phyloP scores from a whole-genome alignment of 1,140 invertebrate genomes.

The Tetramorium parvispinum region DNA sequence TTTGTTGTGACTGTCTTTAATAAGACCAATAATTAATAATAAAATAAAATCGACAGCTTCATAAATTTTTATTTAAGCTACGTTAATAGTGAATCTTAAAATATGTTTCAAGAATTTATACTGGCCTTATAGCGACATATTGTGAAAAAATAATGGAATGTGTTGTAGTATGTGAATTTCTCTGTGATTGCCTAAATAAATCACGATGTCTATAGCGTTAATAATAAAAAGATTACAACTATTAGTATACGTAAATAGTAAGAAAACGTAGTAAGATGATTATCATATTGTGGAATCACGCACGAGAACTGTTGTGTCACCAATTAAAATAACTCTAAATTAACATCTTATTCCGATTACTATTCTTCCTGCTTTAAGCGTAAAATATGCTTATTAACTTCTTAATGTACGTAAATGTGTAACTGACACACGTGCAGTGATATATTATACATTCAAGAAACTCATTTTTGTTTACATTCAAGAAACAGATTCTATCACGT shows the following conservation, averaged over 20 bases:
- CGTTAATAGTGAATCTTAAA: not conserved
- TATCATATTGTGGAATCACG: conserved; percentile 20
- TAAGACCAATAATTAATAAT: conserved; percentile 4
- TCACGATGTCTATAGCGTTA: conserved; percentile 1
- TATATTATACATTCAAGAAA: conserved; percentile 54
- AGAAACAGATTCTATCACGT: conserved; percentile 32
- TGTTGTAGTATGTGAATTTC: conserved; percentile 14
- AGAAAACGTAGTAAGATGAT: conserved; percentile 8
- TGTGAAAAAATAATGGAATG: conserved; percentile 24
- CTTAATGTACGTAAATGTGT: conserved; percentile 63
- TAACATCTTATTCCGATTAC: conserved; percentile 56
- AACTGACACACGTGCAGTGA: conserved; percentile 50
- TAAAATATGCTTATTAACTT: conserved; percentile 61
- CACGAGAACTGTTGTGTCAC: conserved; percentile 50
- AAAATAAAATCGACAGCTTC: conserved; percentile 31
- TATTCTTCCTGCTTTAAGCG: conserved; percentile 65
- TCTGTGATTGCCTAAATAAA: conserved; percentile 15
- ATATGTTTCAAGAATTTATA: conserved; percentile 29
- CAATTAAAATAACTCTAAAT: conserved; percentile 54
- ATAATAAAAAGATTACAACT: conserved; percentile 14
- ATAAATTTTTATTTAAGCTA: conserved; percentile 40
- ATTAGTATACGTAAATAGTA: conserved; percentile 25
- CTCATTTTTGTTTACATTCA: conserved; percentile 48
- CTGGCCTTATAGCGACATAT: conserved; percentile 38
- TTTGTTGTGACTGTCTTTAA: conserved; percentile 15